Conservation (phyloP, 2,888 invertebrate genomes). For the Stratiomys singularior region DNA sequence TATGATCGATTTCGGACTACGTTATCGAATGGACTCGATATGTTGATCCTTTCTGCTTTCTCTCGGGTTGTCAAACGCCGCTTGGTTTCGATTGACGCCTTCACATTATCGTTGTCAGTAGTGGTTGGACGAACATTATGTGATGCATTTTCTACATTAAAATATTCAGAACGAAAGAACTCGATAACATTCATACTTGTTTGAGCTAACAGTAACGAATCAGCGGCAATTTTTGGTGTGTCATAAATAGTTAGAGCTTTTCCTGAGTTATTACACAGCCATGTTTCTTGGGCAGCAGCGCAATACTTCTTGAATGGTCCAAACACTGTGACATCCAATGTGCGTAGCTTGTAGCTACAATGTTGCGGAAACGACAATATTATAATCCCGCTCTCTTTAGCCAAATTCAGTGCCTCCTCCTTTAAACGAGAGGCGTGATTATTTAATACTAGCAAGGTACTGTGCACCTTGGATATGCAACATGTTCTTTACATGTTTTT, state of each 20-base stretch:
- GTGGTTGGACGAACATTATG: no score
- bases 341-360: background rate
- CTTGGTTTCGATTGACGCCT: no score
- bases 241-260: background rate
- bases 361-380: background rate
- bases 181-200: no score
- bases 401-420: background rate
- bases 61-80: no score
- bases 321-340: background rate
- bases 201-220: background rate
- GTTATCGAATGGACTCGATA: no score
- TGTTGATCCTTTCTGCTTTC: no score
- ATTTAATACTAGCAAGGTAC: background rate
- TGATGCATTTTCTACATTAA: no score
- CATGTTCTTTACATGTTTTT: no score
- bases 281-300: background rate
- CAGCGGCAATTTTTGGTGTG: background rate
- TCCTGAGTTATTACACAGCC: background rate
- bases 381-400: background rate
- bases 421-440: background rate
- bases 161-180: no score
- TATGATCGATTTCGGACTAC: no score
- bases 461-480: background rate
- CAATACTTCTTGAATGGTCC: conserved; percentile 1
- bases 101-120: no score